Conservation (phyloP, 2,888 invertebrate species). For the Xylophagus ater region DNA sequence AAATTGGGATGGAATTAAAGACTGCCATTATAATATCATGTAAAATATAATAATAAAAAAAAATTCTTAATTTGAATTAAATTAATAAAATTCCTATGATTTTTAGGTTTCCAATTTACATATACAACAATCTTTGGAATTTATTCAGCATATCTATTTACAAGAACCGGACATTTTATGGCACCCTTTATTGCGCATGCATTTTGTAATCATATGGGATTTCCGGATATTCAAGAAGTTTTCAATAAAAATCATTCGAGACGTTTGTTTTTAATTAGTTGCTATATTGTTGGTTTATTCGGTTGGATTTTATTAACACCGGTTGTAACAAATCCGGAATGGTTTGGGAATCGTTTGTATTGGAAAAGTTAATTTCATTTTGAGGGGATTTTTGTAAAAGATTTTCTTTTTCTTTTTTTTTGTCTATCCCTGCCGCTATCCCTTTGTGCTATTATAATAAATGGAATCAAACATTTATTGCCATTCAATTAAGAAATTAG, state of each 20-base stretch:
- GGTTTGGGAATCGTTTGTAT: slow-evolving; percentile 51
- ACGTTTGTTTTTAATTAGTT: slow-evolving; percentile 49
- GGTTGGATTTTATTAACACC: slow-evolving; percentile 66
- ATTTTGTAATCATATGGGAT: slow-evolving; percentile 95
- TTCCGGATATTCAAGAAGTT: slow-evolving; percentile 74
- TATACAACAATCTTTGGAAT: slow-evolving; percentile 91
- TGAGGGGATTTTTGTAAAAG: too few relatives aligned
- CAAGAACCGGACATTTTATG: slow-evolving; percentile 79
- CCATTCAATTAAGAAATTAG: too few relatives aligned
- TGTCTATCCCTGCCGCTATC: too few relatives aligned
- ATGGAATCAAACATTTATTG: too few relatives aligned
- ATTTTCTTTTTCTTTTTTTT: too few relatives aligned
- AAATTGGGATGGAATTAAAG: slow-evolving; percentile 55
- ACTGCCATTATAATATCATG: slow-evolving; percentile 61
- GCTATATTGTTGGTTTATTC: slow-evolving; percentile 65
- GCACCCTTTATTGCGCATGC: slow-evolving; percentile 84
- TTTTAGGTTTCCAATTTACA: slow-evolving; percentile 70
- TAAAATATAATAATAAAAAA: slow-evolving; percentile 40
- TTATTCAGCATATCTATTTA: slow-evolving; percentile 86
- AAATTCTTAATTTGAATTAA: neutral
- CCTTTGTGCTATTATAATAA: too few relatives aligned
- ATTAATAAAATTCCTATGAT: slow-evolving; percentile 14
- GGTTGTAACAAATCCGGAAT: slow-evolving; percentile 60
- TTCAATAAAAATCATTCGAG: slow-evolving; percentile 45
- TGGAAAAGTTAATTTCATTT: slow-evolving; percentile 38